Base-by-base conservation (phyloP, 2,113 vertebrate genomes). In the Trematomus loennbergii region DNA sequence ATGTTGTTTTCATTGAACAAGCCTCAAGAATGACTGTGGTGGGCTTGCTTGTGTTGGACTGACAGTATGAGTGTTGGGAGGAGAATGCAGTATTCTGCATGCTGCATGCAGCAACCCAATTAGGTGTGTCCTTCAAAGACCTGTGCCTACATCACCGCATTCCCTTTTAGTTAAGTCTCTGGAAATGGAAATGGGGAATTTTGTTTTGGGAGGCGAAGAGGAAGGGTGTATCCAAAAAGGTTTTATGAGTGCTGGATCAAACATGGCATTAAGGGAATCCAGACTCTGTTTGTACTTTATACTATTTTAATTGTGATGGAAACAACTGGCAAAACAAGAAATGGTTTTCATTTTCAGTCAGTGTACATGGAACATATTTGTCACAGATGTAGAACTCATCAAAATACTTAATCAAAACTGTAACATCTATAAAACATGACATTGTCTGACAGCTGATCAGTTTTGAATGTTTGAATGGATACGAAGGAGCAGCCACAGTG, bases 1-100 rank as follows among this genome's bases (percentile, higher is more conserved):
- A 13, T 60, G 82, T 20, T 52, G 12, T 58, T 71, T 71, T 78
- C 60, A 77, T 49, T 66, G 61, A 16, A 18, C 36, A 68, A 58
- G 12, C 22, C 29, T 67, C 5, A 43, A 50, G 49, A 75, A 65
- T 65, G 53, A 67, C 33, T 66, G 63, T 52, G 40, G 53, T 53
- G 22, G 60, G 29, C 16, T 43, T 22, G 7, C 53, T 64, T 78
- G 43, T 73, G 59, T 61, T 78, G 75, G 46, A 68, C 45, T 43
- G 16, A 9, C 50, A 61, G 43, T 64, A 9, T 40, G 53, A 61
- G 63, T 36, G 63, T 59, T 67, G 67, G 61, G 64, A 64, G 64
- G 68, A 83, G 75, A 83, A 11, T 69, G 61, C 50, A 45, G 13
- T 33, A 55, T 40, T 40, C 36, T 64, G 43, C 60, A 29, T 68